These are phyloP conservation scores for Plagiodera versicolora DNA, from an alignment of 2,888 invertebrate genomes.

Conservation along the genomic window DNA sequence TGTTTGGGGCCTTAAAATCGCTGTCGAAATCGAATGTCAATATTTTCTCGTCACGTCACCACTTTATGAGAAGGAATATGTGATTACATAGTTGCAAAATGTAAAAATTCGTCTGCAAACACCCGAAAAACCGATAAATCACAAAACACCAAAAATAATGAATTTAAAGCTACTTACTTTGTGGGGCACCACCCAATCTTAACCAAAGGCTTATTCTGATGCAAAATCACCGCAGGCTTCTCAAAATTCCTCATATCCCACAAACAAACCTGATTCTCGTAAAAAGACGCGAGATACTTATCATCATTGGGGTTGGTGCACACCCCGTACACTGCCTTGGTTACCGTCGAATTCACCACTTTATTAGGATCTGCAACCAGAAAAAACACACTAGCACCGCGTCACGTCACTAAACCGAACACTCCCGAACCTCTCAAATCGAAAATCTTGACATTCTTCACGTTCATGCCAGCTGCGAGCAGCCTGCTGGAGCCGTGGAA, in stretches of 20 bases:
- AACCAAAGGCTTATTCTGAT: slow-evolving; percentile 68
- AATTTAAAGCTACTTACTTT: slow-evolving; percentile 55
- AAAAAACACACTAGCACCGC: too few species aligned
- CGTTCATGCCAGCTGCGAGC: slow-evolving; percentile 86
- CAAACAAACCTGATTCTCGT: slow-evolving; percentile 77
- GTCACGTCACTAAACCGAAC: slow-evolving; percentile 4
- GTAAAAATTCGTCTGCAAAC: too few species aligned
- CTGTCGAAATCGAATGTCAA: too few species aligned
- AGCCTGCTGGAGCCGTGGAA: slow-evolving; percentile 72
- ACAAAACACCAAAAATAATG: too few species aligned
- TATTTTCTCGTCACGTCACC: too few species aligned
- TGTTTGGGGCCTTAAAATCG: too few species aligned
- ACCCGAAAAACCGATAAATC: too few species aligned
- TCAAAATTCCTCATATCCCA: slow-evolving; percentile 91
- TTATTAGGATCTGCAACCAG: slow-evolving; percentile 71
- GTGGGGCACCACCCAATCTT: slow-evolving; percentile 90
- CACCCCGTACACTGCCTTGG: slow-evolving; percentile 83
- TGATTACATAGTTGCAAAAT: too few species aligned
- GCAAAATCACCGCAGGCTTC: slow-evolving; percentile 76
- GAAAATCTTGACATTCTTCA: slow-evolving; percentile 84
- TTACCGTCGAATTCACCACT: slow-evolving; percentile 67
- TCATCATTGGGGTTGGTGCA: slow-evolving; percentile 77
- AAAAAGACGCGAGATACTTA: slow-evolving; percentile 80
- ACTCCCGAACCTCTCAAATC: slow-evolving; percentile 78
- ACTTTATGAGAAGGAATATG: too few species aligned